Evolutionary conservation across 1,140 invertebrate species (phyloP), one percentile per base, ranked within the genome.

Genomic region (Gonatopus flavifemur): DNA sequence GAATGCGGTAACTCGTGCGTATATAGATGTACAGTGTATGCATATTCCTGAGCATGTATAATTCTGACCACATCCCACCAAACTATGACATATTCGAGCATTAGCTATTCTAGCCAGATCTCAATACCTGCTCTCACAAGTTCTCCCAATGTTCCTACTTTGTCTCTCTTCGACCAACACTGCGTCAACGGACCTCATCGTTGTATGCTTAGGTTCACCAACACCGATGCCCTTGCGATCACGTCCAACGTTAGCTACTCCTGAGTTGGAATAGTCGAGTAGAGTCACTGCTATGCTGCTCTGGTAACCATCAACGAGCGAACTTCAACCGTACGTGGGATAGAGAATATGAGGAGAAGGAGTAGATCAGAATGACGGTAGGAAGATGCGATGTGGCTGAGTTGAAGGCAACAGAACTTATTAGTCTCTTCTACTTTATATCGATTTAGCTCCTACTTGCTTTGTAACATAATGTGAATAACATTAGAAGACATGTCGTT

Each of bases 31-130:
- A 28, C 25, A 28, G 6, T 15, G n/a, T 16, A 15, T 28, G 40
- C n/a, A n/a, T 42, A 42, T 18, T 7, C 15, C 40, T 32, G 19
- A 39, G 52, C 58, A 64, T 67, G 62, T 68, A 67, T 68, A 69
- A 72, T 69, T 70, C 61, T 69, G 63, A 69, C 62, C 61, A 55
- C 64, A 70, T 71, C 55, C 58, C 45, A 65, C 56, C 64, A 67
- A 71, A 62, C 64, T 69, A 68, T 69, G 64, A 68, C 66, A 66
- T 64, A 65, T 68, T 66, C 54, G 45, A 51, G 51, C 64, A 67
- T 67, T 65, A 67, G 55, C 58, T 61, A 66, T 65, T 62, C 62
- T 52, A 59, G 38, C 46, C 57, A 49, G 52, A 66, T 66, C 54
- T 56, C 52, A 62, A 62, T 62, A 59, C 56, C 57, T 57, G 44